Percentiles rank a stretch among this genome's conserved stretches.
Conservation (phyloP, 2,113 vertebrate species). For the Rissa tridactyla region DNA sequence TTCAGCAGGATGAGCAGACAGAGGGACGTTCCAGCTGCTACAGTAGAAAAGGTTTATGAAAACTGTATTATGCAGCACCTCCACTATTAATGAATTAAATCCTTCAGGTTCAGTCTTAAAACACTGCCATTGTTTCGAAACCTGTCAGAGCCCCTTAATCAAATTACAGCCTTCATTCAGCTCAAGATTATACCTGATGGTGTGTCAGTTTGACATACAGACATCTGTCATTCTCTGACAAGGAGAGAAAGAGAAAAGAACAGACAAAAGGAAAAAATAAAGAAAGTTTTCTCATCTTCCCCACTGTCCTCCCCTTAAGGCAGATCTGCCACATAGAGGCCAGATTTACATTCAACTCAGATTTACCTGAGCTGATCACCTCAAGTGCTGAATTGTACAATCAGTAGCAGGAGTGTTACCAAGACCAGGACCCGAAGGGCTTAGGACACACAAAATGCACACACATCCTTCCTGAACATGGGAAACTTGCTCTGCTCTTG, state of each 20-base stretch:
- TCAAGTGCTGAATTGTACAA: background rate
- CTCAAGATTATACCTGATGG: background rate
- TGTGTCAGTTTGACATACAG: background rate
- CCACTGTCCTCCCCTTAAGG: background rate
- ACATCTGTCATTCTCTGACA: background rate
- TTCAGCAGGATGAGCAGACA: background rate
- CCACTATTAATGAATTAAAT: background rate
- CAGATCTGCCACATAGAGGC: background rate
- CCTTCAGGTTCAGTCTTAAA: background rate
- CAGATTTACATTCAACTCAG: background rate
- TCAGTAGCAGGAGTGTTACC: background rate
- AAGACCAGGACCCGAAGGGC: background rate
- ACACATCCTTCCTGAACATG: background rate
- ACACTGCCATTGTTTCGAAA: background rate
- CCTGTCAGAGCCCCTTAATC: background rate
- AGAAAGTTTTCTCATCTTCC: background rate
- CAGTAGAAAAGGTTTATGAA: background rate
- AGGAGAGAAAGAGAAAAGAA: background rate
- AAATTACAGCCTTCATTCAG: conserved; percentile 11
- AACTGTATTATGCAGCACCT: background rate
- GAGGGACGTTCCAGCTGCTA: background rate
- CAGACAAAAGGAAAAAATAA: background rate
- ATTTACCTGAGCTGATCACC: background rate
- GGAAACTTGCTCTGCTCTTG: background rate
- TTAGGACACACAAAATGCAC: background rate